phyloP scores from a whole-genome alignment of 1,140 invertebrate species.

The Solenopsis fugax region DNA sequence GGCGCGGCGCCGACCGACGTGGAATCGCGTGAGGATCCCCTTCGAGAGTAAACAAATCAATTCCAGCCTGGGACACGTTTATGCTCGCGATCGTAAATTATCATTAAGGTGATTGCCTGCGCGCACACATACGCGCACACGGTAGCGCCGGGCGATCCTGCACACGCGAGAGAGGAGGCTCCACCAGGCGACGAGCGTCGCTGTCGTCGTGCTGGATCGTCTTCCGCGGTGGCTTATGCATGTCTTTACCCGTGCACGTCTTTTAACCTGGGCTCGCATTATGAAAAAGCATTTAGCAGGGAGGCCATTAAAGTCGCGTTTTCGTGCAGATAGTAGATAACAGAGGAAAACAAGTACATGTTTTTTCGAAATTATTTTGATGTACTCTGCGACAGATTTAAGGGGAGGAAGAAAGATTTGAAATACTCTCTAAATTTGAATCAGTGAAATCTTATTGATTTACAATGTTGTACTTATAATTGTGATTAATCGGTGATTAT shows the following conservation, averaged over 20 bases:
- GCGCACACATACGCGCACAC: constrained; percentile 52
- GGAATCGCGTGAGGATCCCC: constrained; percentile 80
- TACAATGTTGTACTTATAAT: too few relatives aligned
- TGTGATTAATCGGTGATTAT: too few relatives aligned
- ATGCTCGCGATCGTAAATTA: constrained; percentile 84
- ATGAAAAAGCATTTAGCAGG: background rate
- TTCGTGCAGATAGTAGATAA: background rate
- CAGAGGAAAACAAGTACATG: background rate
- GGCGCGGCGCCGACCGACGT: constrained; percentile 12
- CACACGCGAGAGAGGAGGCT: constrained; percentile 35
- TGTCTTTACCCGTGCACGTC: background rate
- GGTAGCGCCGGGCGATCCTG: constrained; percentile 59
- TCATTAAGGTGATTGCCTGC: constrained; percentile 84
- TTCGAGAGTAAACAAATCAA: constrained; percentile 84
- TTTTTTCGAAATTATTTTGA: constrained; percentile 2
- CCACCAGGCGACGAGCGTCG: background rate
- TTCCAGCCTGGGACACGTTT: constrained; percentile 81
- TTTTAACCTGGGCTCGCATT: background rate
- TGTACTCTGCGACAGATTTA: background rate
- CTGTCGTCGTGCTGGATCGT: background rate
- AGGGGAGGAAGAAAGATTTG: background rate
- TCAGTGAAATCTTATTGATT: too few relatives aligned
- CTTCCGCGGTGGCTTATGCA: constrained; percentile 25
- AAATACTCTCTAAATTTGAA: too few relatives aligned
- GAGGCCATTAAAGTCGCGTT: background rate